Evolutionary conservation across 2,797 vertebrate species (phyloP).

Genomic region (Anableps anableps): DNA sequence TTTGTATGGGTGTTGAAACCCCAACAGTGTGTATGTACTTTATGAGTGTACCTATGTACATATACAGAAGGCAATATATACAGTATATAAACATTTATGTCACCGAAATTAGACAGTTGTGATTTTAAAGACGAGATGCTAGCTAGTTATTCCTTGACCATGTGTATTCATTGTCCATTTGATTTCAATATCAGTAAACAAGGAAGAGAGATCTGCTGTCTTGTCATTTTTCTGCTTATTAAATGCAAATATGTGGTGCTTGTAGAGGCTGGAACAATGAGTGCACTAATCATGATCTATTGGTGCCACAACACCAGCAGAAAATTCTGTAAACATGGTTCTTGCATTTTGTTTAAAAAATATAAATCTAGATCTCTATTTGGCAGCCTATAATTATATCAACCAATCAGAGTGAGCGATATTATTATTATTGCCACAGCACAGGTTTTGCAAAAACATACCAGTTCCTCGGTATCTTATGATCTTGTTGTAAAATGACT

Average conservation of each 20-base stretch:
- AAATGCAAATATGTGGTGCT: neutral
- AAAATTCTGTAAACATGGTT: too few species aligned
- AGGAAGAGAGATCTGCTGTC: slow-evolving; percentile 31
- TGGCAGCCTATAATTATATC: too few species aligned
- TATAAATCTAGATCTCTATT: too few species aligned
- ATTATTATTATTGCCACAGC: too few species aligned
- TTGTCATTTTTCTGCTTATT: slow-evolving; percentile 37
- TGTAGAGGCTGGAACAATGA: neutral
- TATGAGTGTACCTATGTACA: slow-evolving; percentile 78
- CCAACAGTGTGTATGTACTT: slow-evolving; percentile 64
- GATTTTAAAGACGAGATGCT: slow-evolving; percentile 65
- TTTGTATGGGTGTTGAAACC: slow-evolving; percentile 62
- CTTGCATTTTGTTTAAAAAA: too few species aligned
- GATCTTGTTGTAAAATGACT: too few species aligned
- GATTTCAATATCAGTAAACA: slow-evolving; percentile 78
- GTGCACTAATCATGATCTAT: neutral
- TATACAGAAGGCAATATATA: slow-evolving; percentile 79
- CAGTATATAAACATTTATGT: slow-evolving; percentile 72
- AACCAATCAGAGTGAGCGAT: too few species aligned
- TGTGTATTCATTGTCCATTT: slow-evolving; percentile 73
- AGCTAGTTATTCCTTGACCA: slow-evolving; percentile 67
- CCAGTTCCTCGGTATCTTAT: too few species aligned
- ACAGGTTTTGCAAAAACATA: too few species aligned
- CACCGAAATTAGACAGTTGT: slow-evolving; percentile 65
- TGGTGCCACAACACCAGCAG: neutral